A percentile compares a stretch with the other conserved stretches of the same genome.
These are phyloP conservation scores for Opisthograptis luteolata DNA, from an alignment of 2,888 invertebrate species.

Conservation along the genomic window DNA sequence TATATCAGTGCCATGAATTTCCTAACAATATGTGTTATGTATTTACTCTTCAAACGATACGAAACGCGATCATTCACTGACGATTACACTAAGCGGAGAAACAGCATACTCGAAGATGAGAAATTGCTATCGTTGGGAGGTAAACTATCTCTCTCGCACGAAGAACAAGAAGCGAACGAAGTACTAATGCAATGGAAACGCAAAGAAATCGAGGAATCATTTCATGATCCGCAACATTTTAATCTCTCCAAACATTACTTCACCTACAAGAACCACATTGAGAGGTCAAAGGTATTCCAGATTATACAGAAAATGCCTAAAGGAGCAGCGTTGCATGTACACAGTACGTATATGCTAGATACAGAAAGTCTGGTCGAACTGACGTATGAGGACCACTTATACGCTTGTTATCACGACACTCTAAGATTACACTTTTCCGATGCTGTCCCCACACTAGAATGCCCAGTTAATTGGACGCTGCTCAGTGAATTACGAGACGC, in stretches of 20 bases:
- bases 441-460: slow-evolving; percentile 58
- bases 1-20: slow-evolving; percentile 36
- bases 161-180: slow-evolving; percentile 81
- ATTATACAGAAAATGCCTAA: slow-evolving; percentile 89
- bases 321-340: slow-evolving; percentile 88
- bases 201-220: slow-evolving; percentile 78
- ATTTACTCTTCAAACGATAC: slow-evolving; percentile 37
- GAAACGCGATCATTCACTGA: slow-evolving; percentile 45
- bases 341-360: slow-evolving; percentile 86
- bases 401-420: slow-evolving; percentile 72
- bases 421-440: slow-evolving; percentile 67
- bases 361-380: slow-evolving; percentile 84
- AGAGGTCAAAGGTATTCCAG: slow-evolving; percentile 86
- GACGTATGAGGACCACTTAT: slow-evolving; percentile 86
- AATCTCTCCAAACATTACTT: slow-evolving; percentile 88
- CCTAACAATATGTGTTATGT: slow-evolving; percentile 37
- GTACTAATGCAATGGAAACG: slow-evolving; percentile 84
- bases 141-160: slow-evolving; percentile 65
- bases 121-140: slow-evolving; percentile 76
- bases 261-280: slow-evolving; percentile 82
- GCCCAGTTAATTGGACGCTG: slow-evolving; percentile 74
- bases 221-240: slow-evolving; percentile 78
- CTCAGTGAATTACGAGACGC: slow-evolving; percentile 74
- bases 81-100: slow-evolving; percentile 49
- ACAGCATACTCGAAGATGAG: slow-evolving; percentile 67